These are phyloP conservation scores for Cerastis rubricosa DNA, from an alignment of 2,888 invertebrate species.

Conservation along the genomic window DNA sequence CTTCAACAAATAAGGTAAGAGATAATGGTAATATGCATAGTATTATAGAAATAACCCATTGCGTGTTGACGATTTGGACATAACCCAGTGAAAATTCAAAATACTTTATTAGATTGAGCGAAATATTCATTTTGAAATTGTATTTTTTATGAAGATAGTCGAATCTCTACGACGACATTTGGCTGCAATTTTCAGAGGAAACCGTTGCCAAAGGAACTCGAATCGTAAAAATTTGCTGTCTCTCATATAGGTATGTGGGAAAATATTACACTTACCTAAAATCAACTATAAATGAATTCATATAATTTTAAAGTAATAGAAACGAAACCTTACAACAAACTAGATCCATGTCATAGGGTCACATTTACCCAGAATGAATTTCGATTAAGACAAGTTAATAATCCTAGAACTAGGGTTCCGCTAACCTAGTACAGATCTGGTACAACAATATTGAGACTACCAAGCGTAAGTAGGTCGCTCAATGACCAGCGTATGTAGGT, in stretches of 20 bases:
- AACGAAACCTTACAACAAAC: conserved; percentile 39
- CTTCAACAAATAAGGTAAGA: conserved; percentile 10
- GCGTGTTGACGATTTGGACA: not conserved
- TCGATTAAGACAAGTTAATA: conserved; percentile 78
- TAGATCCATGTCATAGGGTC: conserved; percentile 34
- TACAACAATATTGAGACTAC: conserved; percentile 85
- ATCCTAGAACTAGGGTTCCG: conserved; percentile 79
- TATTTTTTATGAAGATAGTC: conserved; percentile 22
- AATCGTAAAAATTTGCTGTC: conserved; percentile 18
- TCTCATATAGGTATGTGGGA: not conserved
- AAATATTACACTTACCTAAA: conserved; percentile 26
- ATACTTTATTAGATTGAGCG: not conserved
- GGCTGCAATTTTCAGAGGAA: conserved; percentile 30
- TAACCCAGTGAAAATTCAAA: not conserved
- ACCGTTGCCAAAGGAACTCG: conserved; percentile 40
- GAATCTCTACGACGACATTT: conserved; percentile 46
- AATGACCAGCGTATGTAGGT: conserved; percentile 74
- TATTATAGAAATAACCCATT: conserved; percentile 17
- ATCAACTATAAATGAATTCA: not conserved
- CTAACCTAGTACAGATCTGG: conserved; percentile 82
- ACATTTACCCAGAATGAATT: conserved; percentile 61
- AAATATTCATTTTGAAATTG: not conserved
- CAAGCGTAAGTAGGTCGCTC: conserved; percentile 84
- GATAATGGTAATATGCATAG: not conserved
- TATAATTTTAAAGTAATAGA: conserved; percentile 17